Base-by-base conservation (phyloP, 2,888 invertebrate genomes). In the Candidula unifasciata region DNA sequence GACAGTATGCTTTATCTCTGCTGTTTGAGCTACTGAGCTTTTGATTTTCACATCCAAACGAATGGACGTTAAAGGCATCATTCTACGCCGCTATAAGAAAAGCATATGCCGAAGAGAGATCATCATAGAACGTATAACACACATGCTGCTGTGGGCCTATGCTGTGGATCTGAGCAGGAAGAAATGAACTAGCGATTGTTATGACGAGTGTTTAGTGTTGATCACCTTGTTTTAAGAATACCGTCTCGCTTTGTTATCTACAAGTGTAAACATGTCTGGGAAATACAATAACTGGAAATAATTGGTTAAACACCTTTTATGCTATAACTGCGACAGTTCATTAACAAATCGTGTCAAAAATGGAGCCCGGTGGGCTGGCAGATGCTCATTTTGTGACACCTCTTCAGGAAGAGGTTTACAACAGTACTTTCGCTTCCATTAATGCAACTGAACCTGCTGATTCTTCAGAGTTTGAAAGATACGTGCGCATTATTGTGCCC, bases 401-500 rank as follows among this genome's bases (percentile, higher is more conserved):
- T 3, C 37, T 54, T 0, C 66, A 76, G 33, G 30, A 54, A 18
- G 76, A 66, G 10, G 6, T 21, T 3, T n/a, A 52, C 0, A 76
- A 64, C 35, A 66, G 44, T 10, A 52, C 82, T 2, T n/a, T 44
- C 24, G 37, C 30, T 16, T 27, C 76, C 1, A 6, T 54, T n/a
- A 82, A 82, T 57, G 27, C 37, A 18, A 74, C 73, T 0, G 60
- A 52, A 10, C 1, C 6, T 0, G 21, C 16, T 8, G 44, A 60
- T 16, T n/a, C 27, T 6, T 37, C 33, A 18, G 18, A 33, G 6
- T 83, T 83, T 77, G 91, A 91, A 80, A 80, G 85, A 21, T 87
- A 89, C 21, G 88, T 92, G n/a, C 81, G 89, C n/a, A 88, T 91
- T 18, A 88, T 93, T 8, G 91, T 94, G 16, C 93, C 93, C 0